These are phyloP conservation scores for Spea hammondii DNA, from an alignment of 2,797 vertebrate genomes.

Conservation along the genomic window DNA sequence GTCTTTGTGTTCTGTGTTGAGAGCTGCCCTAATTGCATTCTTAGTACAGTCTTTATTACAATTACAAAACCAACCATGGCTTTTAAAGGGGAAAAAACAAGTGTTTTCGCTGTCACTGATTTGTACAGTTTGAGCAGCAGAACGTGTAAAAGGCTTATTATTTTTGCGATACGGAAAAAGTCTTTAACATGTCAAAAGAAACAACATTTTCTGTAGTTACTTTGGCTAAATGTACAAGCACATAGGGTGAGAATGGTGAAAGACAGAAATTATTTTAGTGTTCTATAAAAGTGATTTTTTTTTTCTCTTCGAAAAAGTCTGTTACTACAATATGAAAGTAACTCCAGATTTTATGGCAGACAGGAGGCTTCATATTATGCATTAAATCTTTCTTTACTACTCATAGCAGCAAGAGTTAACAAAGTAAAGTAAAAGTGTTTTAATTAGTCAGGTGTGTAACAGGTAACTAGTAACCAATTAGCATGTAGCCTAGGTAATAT, in stretches of 20 bases:
- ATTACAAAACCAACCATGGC: constrained; percentile 24
- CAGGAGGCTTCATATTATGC: too few species aligned
- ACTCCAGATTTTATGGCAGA: too few species aligned
- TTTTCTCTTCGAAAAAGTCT: too few species aligned
- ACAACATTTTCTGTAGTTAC: constrained; percentile 19
- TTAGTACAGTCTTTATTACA: constrained; percentile 44
- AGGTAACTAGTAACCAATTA: too few species aligned
- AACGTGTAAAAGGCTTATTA: constrained; percentile 28
- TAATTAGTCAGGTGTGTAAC: too few species aligned
- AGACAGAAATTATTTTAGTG: not conserved
- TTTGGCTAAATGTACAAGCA: not conserved
- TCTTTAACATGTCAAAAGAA: constrained; percentile 36
- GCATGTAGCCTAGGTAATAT: too few species aligned
- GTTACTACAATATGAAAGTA: too few species aligned
- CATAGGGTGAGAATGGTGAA: not conserved
- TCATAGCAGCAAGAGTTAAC: too few species aligned
- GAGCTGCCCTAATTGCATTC: constrained; percentile 31
- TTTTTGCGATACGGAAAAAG: constrained; percentile 21
- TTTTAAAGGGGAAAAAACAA: constrained; percentile 42
- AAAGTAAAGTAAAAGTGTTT: too few species aligned
- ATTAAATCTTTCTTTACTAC: too few species aligned
- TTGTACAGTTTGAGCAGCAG: constrained; percentile 28
- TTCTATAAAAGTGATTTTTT: not conserved
- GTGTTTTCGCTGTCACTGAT: constrained; percentile 42
- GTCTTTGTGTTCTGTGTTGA: constrained; percentile 25